Evolutionary conservation across 2,797 vertebrate species (phyloP).

Genomic region (Pangasius krempfi): DNA sequence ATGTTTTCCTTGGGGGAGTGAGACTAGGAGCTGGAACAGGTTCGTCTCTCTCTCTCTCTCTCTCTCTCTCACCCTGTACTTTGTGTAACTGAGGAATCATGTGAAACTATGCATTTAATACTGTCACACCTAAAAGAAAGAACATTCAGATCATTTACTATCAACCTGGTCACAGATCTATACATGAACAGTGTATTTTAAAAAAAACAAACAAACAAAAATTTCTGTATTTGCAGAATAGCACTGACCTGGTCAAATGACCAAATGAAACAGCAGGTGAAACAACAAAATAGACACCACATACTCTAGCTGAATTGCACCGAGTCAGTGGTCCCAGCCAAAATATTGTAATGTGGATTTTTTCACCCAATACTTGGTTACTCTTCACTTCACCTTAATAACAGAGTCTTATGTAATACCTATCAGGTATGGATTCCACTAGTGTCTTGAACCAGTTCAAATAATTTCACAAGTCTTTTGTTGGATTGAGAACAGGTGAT

Average conservation of each 20-base stretch:
- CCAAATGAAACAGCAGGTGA: background rate
- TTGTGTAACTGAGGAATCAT: background rate
- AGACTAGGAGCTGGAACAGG: slow-evolving; percentile 89
- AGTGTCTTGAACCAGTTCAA: background rate
- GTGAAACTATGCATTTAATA: background rate
- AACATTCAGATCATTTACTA: background rate
- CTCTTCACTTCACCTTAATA: background rate
- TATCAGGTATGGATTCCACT: background rate
- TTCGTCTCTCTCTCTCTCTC: slow-evolving; percentile 61
- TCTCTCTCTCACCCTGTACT: background rate
- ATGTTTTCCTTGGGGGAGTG: slow-evolving; percentile 93
- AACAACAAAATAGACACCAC: background rate
- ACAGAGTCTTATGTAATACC: background rate
- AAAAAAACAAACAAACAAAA: background rate
- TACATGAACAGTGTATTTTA: background rate
- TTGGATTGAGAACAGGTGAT: background rate
- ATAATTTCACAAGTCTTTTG: background rate
- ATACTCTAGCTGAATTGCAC: background rate
- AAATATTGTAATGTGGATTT: background rate
- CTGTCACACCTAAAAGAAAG: background rate
- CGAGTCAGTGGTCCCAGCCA: background rate
- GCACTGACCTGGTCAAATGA: background rate
- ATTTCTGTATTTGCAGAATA: background rate
- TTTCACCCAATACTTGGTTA: background rate
- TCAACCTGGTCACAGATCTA: background rate